Evolutionary conservation across 2,797 vertebrate species (phyloP).

Genomic region (Tokudaia muenninki): DNA sequence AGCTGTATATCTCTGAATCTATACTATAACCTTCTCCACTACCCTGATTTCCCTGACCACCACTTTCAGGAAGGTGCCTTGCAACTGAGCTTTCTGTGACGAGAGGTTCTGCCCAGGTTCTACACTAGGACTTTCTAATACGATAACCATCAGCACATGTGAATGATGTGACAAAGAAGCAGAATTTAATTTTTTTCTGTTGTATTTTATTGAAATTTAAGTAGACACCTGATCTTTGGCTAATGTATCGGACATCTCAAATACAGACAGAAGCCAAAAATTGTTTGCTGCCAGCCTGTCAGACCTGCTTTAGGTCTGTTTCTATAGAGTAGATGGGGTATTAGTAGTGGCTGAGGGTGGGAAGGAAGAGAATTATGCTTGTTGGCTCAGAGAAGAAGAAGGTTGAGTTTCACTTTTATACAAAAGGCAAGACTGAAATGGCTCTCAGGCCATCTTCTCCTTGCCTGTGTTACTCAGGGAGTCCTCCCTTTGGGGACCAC

Average conservation of each 20-base stretch:
- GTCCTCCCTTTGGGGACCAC: background rate
- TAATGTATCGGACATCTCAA: background rate
- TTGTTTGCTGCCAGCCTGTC: background rate
- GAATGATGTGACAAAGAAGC: background rate
- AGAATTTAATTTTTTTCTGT: background rate
- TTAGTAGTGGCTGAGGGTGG: background rate
- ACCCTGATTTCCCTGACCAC: background rate
- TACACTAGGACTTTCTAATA: background rate
- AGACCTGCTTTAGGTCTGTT: background rate
- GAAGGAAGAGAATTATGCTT: background rate
- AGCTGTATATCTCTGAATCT: background rate
- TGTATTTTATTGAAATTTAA: constrained; percentile 36
- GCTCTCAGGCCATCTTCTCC: background rate
- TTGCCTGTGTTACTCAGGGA: background rate
- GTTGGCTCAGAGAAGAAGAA: background rate
- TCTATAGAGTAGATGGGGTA: background rate
- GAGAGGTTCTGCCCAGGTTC: background rate
- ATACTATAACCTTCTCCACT: background rate
- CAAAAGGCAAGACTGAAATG: background rate
- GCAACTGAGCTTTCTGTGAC: background rate
- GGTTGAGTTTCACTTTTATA: background rate
- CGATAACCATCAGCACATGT: background rate
- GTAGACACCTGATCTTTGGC: background rate
- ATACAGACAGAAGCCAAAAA: background rate
- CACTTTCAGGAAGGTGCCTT: background rate